Percentiles rank a stretch among this genome's conserved stretches.
Evolutionary conservation across 2,888 invertebrate species (phyloP).

Genomic region (Metacarcinus magister): DNA sequence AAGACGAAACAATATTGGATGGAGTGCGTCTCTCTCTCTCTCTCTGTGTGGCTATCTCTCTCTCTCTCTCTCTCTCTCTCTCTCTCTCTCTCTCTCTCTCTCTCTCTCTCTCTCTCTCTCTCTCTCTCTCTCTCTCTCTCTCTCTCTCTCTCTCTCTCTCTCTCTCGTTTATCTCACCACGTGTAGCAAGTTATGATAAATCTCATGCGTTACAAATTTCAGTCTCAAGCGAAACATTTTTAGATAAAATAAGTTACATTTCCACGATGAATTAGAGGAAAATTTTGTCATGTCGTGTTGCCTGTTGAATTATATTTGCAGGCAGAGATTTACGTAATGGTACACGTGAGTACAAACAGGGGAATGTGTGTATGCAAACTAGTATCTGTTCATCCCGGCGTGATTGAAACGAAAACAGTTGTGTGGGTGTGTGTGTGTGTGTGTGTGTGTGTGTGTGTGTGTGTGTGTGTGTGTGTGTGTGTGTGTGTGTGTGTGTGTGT

Average conservation of each 20-base stretch:
- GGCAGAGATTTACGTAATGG: not conserved
- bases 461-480: conserved; percentile 20
- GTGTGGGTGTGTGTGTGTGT: not conserved
- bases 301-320: not conserved
- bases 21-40: not conserved
- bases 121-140: not conserved
- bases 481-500: conserved; percentile 57
- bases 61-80: conserved; percentile 43
- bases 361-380: not conserved
- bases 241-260: not conserved
- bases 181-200: not conserved
- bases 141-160: not conserved
- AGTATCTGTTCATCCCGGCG: not conserved
- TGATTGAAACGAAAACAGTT: not conserved
- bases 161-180: not conserved
- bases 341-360: not conserved
- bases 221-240: not conserved
- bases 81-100: conserved; percentile 63
- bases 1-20: not conserved
- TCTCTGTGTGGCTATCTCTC: not conserved
- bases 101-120: conserved; percentile 63
- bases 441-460: not conserved
- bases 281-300: not conserved
- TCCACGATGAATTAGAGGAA: not conserved
- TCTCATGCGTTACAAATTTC: not conserved